Evolutionary conservation across 1,140 invertebrate genomes (phyloP).

Genomic region (Pseudomyrmex concolor): DNA sequence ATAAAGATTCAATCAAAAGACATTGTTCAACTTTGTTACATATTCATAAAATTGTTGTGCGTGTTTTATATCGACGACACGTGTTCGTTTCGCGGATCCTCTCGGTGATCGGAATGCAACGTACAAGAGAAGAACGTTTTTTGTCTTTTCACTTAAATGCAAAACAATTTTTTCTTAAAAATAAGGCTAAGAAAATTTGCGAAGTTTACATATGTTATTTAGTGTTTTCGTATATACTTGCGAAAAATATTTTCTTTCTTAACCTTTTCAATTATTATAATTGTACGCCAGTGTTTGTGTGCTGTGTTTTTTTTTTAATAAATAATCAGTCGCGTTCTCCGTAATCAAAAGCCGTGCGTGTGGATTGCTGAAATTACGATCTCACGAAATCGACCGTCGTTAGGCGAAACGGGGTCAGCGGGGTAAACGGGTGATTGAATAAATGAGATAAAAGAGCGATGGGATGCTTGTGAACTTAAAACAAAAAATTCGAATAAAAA

Average conservation of each 20-base stretch:
- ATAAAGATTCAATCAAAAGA: background rate
- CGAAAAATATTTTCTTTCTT: no score
- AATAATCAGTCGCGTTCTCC: conserved; percentile 44
- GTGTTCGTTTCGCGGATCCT: no score
- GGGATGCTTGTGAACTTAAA: conserved; percentile 26
- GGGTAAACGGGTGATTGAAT: conserved; percentile 43
- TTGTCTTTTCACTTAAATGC: no score
- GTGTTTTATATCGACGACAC: no score
- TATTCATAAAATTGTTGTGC: no score
- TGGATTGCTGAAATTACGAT: conserved; percentile 64
- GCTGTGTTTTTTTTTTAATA: background rate
- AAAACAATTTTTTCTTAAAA: no score
- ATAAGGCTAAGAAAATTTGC: no score
- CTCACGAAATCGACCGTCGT: conserved; percentile 68
- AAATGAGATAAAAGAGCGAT: conserved; percentile 45
- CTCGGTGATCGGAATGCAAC: no score
- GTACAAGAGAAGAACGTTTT: no score
- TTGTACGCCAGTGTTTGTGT: background rate
- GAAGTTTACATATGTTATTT: no score
- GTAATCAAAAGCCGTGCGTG: conserved; percentile 59
- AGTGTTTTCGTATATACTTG: no score
- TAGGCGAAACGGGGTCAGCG: conserved; percentile 58
- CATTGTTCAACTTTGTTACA: no score
- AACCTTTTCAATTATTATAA: background rate
- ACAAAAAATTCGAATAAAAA: conserved; percentile 37